These are phyloP conservation scores for Protosalanx chinensis DNA, from an alignment of 2,797 vertebrate species.

Conservation along the genomic window DNA sequence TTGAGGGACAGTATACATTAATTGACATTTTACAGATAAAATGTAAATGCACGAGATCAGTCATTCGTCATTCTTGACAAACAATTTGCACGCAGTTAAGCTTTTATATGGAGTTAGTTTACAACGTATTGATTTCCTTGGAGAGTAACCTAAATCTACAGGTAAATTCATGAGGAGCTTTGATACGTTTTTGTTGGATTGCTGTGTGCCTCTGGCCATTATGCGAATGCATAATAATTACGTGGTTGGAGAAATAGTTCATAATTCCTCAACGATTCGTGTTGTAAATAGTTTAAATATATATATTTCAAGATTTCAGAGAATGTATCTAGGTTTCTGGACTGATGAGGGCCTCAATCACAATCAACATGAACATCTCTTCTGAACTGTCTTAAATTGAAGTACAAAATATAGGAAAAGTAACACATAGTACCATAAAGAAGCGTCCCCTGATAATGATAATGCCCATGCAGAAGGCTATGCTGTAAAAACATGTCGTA, in stretches of 20 bases:
- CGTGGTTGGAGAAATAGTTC: no score
- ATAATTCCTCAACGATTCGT: no score
- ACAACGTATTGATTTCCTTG: neutral
- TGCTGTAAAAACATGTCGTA: neutral
- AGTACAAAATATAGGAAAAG: neutral
- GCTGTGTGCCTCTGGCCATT: neutral
- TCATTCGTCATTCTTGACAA: no score
- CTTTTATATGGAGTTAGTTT: neutral
- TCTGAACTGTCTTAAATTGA: neutral
- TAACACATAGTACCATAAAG: neutral
- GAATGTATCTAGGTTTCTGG: no score
- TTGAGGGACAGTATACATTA: neutral
- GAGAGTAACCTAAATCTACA: neutral
- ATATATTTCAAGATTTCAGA: no score
- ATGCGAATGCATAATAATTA: no score
- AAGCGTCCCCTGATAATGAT: neutral
- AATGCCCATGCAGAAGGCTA: neutral
- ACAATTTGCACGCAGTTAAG: neutral
- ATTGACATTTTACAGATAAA: no score
- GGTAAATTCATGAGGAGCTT: neutral
- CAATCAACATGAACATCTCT: neutral
- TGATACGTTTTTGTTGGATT: neutral
- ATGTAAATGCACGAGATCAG: no score
- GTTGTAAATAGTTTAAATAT: no score
- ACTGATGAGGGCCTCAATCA: neutral